Evolutionary conservation across 2,113 vertebrate species (phyloP), one percentile per base, ranked within the genome.

Genomic region (Thoracochromis brauschi): DNA sequence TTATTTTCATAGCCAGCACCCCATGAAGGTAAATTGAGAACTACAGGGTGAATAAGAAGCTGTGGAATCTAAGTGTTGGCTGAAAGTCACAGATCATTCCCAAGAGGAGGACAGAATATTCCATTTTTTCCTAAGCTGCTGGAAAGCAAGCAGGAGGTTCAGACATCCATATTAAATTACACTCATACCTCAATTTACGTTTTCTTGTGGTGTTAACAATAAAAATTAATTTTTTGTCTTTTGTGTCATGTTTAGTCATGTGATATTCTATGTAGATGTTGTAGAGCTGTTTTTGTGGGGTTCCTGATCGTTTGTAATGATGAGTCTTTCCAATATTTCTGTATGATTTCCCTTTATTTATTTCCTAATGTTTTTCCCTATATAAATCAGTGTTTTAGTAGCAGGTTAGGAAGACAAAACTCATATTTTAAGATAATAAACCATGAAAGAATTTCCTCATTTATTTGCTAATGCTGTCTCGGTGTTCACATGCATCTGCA

Each of bases 171-270:
- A 47, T 73, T 73, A 73, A 73, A 73, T 73, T 26, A 29, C 40
- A 29, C 38, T 26, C 21, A 26, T 73, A 29, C 14, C 3, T 73
- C 21, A 45, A 29, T 73, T 17, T 73, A 29, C 47, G 40, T 10
- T 73, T 26, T 73, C 40, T 45, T 17, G 2, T 73, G 24, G 14
- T 47, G 21, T 26, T 45, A 73, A 3, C 40, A 73, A 45, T 42
- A 42, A 60, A 58, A 60, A 60, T 17, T 0, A 0, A 2, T 7
- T n/a, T 24, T 24, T 45, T 73, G 21, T 45, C n/a, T 26, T 73
- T 73, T 45, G 2, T 24, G 14, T 47, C 14, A 47, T 29, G 9
- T 73, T 73, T 17, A 26, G 65, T 42, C 38, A 42, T 26, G 65
- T 26, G 13, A 73, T 73, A 14, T 73, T 45, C 21, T 29, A 3